Percentiles rank a stretch among this genome's conserved stretches.
These are phyloP conservation scores for Caenorhabditis remanei DNA, from an alignment of 1,140 invertebrate species.

Conservation along the genomic window DNA sequence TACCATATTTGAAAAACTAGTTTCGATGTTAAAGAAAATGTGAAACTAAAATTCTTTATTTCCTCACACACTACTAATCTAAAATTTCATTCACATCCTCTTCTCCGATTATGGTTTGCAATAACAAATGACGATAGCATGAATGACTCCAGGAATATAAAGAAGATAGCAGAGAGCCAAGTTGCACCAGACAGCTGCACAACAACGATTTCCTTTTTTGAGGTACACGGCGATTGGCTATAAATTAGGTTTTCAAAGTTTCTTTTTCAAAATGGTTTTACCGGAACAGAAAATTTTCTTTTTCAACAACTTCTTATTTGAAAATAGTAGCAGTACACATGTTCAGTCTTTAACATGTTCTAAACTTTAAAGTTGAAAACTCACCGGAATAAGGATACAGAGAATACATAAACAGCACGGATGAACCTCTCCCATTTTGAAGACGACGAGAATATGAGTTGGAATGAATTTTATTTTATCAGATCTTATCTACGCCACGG, in stretches of 20 bases:
- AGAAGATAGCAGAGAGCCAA: conserved; percentile 11
- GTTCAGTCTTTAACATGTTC: not conserved
- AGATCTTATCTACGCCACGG: too few species aligned
- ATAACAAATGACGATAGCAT: not conserved
- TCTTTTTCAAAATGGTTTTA: too few species aligned
- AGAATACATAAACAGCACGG: not conserved
- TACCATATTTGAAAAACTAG: too few species aligned
- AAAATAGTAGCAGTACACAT: too few species aligned
- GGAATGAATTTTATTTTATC: too few species aligned
- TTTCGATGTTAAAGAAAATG: too few species aligned
- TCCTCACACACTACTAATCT: too few species aligned
- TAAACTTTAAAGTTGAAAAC: not conserved
- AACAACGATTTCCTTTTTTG: conserved; percentile 1
- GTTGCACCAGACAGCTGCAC: conserved; percentile 1
- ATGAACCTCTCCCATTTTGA: not conserved
- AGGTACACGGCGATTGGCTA: conserved; percentile 5
- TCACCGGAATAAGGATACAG: not conserved
- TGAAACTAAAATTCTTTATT: too few species aligned
- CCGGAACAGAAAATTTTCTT: too few species aligned
- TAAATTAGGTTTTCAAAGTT: not conserved
- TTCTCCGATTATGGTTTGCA: not conserved
- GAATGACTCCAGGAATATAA: not conserved
- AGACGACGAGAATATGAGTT: too few species aligned
- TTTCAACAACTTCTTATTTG: too few species aligned
- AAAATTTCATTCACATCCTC: too few species aligned